Base-by-base conservation (phyloP, 2,888 invertebrate genomes). In the Napeogenes sylphis region DNA sequence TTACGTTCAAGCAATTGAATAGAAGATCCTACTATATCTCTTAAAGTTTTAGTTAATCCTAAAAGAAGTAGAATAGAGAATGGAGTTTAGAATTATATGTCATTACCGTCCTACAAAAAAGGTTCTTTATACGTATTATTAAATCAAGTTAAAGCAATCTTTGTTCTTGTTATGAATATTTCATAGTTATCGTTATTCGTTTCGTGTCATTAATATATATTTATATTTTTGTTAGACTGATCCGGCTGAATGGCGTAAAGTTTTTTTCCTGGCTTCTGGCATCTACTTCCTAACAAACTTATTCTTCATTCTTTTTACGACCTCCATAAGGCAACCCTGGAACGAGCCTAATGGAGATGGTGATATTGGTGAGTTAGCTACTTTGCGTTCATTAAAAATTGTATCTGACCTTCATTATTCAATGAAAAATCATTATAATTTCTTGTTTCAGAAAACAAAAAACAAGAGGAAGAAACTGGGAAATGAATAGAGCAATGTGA, bases 261-360 rank as follows among this genome's bases (percentile, higher is more conserved):
- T 96, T 45, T 96, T 96, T 85, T 94, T 94, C 77, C 89, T 95
- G 38, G 92, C 96, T 0, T 92, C 95, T 2, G 92, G 88, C 14
- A 87, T 95, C 53, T 96, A 95, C 75, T 90, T 95, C 63, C 80
- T 93, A 54, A 93, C 94, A 35, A 94, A 94, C 76, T 81, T 94
- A 6, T 90, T 94, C 72, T 96, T 94, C 78, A 75, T 95, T 2
- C 76, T 94, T 12, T 95, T 94, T 75, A 93, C 94, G 35, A 93
- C 93, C 12, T 94, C 93, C 3, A 91, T 92, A 61, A 88, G 92
- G 33, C 96, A 96, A 75, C 79, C 92, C 8, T 96, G 96, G 96
- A 95, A 95, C 70, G 92, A 94, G 69, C 91, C 92, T 32, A 47
- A 64, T 21, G 71, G 76, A 5, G 63, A 67, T 13, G 68, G 59